These are phyloP conservation scores for Leptinotarsa juncta DNA, from an alignment of 2,888 invertebrate genomes.

Conservation along the genomic window DNA sequence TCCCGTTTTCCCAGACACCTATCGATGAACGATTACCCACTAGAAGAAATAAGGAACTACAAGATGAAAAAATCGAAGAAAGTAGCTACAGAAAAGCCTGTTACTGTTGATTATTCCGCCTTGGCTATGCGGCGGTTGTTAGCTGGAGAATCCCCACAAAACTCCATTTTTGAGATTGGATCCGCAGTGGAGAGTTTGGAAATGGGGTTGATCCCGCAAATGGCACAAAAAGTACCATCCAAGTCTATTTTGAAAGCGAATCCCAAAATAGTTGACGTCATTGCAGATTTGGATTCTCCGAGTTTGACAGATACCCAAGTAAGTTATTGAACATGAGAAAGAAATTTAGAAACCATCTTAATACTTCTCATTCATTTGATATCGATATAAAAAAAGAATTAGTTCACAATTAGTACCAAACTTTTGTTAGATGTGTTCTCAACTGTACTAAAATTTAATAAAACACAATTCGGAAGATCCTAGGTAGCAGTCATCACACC, in stretches of 20 bases:
- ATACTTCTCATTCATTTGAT: no score
- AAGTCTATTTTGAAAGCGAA: constrained; percentile 47
- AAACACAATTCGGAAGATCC: no score
- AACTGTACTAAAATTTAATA: no score
- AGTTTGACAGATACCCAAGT: constrained; percentile 73
- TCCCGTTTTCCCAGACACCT: constrained; percentile 56
- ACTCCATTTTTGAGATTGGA: constrained; percentile 58
- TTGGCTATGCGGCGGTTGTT: constrained; percentile 56
- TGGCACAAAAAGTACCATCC: constrained; percentile 50
- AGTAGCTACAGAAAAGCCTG: constrained; percentile 58
- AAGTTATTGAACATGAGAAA: constrained; percentile 10
- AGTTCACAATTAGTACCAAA: no score
- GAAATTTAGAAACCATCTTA: no score
- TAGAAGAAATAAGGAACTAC: constrained; percentile 55
- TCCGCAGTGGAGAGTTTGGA: constrained; percentile 60
- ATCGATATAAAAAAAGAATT: no score
- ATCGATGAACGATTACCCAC: constrained; percentile 57
- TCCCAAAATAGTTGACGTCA: constrained; percentile 47
- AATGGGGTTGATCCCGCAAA: constrained; percentile 55
- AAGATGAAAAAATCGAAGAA: constrained; percentile 58
- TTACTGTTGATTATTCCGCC: constrained; percentile 56
- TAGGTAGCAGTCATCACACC: no score
- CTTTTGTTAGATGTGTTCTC: no score
- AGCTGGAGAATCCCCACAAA: constrained; percentile 55
- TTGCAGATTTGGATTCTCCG: constrained; percentile 70